A percentile compares a stretch with the other conserved stretches of the same genome.
phyloP scores from a whole-genome alignment of 2,113 vertebrate genomes.

The Sorex fumeus region DNA sequence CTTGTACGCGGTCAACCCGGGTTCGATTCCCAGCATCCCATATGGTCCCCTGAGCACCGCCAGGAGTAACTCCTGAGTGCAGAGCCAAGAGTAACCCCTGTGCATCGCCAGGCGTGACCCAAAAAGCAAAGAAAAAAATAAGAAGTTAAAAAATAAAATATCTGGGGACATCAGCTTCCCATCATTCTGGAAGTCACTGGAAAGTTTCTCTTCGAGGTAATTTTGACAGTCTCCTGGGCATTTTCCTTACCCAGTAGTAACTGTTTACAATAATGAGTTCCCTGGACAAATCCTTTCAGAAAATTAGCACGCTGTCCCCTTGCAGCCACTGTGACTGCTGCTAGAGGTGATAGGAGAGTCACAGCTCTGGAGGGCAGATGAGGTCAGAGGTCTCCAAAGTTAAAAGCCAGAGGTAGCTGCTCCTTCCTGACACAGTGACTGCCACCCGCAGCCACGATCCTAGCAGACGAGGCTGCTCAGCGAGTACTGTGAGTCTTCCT shows the following conservation, averaged over 20 bases:
- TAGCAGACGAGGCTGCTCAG: neutral
- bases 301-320: neutral
- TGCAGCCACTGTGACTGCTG: neutral
- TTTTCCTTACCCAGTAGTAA: slow-evolving; percentile 17
- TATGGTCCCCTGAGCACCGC: too few species aligned
- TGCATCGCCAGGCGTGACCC: too few species aligned
- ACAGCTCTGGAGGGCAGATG: neutral
- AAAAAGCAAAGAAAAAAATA: too few species aligned
- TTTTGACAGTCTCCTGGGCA: slow-evolving; percentile 3
- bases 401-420: neutral
- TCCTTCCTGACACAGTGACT: neutral
- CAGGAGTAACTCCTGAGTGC: too few species aligned
- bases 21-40: too few species aligned
- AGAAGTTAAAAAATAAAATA: too few species aligned
- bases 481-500: neutral
- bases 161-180: slow-evolving; percentile 33
- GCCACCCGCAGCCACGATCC: neutral
- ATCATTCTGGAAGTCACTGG: neutral
- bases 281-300: neutral
- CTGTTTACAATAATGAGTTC: slow-evolving; percentile 17
- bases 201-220: slow-evolving; percentile 30
- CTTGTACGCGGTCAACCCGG: too few species aligned
- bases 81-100: too few species aligned
- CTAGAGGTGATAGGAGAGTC: neutral
- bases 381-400: neutral